A percentile compares a stretch with the other conserved stretches of the same genome.
Conservation (phyloP, 92 coral and sea anemone species). For the Zoanthus sansibaricus region DNA sequence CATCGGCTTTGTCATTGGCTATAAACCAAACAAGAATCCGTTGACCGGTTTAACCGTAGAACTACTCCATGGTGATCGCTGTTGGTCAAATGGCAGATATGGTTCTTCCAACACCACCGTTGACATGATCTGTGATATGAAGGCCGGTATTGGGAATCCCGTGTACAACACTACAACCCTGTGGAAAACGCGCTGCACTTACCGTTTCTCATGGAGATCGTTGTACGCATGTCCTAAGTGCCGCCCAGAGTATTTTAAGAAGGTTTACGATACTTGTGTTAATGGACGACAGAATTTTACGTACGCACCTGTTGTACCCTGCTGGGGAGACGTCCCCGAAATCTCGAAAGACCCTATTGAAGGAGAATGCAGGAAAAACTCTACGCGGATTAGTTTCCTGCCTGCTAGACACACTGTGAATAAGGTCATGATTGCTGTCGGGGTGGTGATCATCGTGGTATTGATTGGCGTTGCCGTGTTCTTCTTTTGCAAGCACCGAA, state of each 20-base stretch:
- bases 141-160: conserved; percentile 83
- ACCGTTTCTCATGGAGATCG: conserved; percentile 78
- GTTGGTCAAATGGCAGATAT: conserved; percentile 21
- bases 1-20: conserved; percentile 82
- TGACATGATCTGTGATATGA: conserved; percentile 76
- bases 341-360: conserved; percentile 24
- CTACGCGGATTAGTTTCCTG: neutral
- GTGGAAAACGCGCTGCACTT: conserved; percentile 40
- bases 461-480: conserved; percentile 63
- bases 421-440: conserved; percentile 81
- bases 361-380: neutral
- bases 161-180: conserved; percentile 64
- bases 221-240: conserved; percentile 90
- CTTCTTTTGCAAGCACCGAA: conserved; percentile 82
- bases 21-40: conserved; percentile 60
- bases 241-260: conserved; percentile 62
- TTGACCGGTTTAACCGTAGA: conserved; percentile 76
- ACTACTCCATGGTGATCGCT: conserved; percentile 73
- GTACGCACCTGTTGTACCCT: conserved; percentile 50
- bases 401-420: conserved; percentile 30
- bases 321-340: conserved; percentile 73
- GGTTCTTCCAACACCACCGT: conserved; percentile 54
- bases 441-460: conserved; percentile 71
- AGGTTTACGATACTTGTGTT: conserved; percentile 65
- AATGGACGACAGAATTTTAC: conserved; percentile 70